phyloP scores from a whole-genome alignment of 2,888 invertebrate genomes.

The Latrodectus elegans region DNA sequence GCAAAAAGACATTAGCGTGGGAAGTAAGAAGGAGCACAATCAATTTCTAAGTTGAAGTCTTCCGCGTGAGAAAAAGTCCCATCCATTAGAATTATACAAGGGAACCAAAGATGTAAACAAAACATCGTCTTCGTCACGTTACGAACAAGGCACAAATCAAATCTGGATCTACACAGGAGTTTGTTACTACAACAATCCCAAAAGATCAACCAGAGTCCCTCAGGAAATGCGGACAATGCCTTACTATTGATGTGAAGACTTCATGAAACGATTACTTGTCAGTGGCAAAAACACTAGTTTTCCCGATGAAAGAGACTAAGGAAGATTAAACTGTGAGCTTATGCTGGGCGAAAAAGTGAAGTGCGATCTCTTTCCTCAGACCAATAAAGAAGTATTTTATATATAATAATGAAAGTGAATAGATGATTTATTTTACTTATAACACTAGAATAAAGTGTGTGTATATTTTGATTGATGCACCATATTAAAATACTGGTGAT shows the following conservation, averaged over 20 bases:
- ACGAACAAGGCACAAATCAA: conserved; percentile 44
- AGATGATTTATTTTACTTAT: background rate
- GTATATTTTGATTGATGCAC: too few species aligned
- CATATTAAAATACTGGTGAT: too few species aligned
- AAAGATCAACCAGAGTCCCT: conserved; percentile 43
- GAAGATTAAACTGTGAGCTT: conserved; percentile 55
- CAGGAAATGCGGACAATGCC: conserved; percentile 50
- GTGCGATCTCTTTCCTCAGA: conserved; percentile 2
- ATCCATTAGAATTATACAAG: conserved; percentile 26
- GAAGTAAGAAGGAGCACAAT: too few species aligned
- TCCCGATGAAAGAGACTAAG: conserved; percentile 26
- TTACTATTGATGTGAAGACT: conserved; percentile 52
- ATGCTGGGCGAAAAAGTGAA: conserved; percentile 24
- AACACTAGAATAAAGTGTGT: too few species aligned
- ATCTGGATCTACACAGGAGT: conserved; percentile 30
- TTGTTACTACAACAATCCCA: conserved; percentile 43
- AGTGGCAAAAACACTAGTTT: conserved; percentile 34
- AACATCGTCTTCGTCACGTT: conserved; percentile 29
- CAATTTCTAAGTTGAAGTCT: too few species aligned
- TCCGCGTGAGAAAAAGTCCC: too few species aligned
- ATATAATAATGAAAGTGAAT: conserved; percentile 20
- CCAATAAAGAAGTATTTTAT: conserved; percentile 26
- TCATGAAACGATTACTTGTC: conserved; percentile 57
- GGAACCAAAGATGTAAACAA: conserved; percentile 37
- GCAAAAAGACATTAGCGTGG: too few species aligned